Evolutionary conservation across 1,140 invertebrate species (phyloP), one percentile per base, ranked within the genome.

Genomic region (Drosophila sp.): DNA sequence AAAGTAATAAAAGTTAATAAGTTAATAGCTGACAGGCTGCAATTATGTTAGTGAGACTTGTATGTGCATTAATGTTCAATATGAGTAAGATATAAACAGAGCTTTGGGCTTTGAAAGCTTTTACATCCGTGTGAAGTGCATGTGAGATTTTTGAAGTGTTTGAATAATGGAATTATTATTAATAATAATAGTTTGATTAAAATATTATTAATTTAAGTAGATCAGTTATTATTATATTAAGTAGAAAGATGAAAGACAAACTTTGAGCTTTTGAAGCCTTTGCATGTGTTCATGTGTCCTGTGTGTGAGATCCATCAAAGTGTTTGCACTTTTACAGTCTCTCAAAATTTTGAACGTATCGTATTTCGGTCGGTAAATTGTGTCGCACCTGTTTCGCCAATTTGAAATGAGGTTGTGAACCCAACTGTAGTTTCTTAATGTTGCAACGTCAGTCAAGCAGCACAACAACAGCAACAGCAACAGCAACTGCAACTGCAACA

Each of bases 391-490:
- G 83, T 89, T 29, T 87, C 61, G 84, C 76, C 84, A 80, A 89
- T 89, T 83, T 70, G 73, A 78, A 89, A 89, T 89, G 84, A 78
- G 83, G 84, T 83, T 89, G 65, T 89, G 83, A 89, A 89, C 83
- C 84, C 83, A 89, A 83, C 84, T 72, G 59, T 67, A 70, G 64
- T 65, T 62, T 45, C 45, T 48, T 25, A 25, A 69, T 69, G 45
- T 40, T 53, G 14, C 18, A 72, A 72, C 72, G 65, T 64, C 41
- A 57, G 46, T 51, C 48, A 54, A 59, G 34, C 64, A 65, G 57
- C 56, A 43, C 53, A 50, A 16, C 58, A 56, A 51, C 58, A 75
- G 16, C 72, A 70, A 74, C 65, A 71, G 46, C 43, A 69, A 48
- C 76, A 58, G 51, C 73, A 13, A 7, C 41, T 14, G 43, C 41